phyloP scores from a whole-genome alignment of 2,113 vertebrate genomes.

The Sphyrna mokarran region DNA sequence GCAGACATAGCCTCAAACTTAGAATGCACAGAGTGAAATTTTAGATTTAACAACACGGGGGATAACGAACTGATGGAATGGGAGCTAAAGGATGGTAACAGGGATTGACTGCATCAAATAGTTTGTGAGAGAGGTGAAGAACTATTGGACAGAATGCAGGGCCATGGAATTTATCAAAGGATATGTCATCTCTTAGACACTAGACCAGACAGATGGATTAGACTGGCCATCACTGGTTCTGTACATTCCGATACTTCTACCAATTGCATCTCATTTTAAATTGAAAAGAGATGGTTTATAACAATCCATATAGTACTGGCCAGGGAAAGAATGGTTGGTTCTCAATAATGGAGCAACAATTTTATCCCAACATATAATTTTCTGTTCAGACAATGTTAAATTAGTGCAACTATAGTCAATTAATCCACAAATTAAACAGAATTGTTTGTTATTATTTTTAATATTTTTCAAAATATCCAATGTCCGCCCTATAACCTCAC shows the following conservation, averaged over 20 bases:
- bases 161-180: not conserved
- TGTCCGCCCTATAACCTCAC: too few relatives aligned
- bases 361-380: not conserved
- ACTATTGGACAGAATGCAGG: not conserved
- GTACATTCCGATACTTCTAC: not conserved
- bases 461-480: not conserved
- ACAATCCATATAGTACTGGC: not conserved
- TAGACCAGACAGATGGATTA: not conserved
- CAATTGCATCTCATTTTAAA: not conserved
- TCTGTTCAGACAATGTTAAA: not conserved
- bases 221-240: not conserved
- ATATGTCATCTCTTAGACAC: not conserved
- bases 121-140: not conserved
- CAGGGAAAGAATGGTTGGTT: not conserved
- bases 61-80: not conserved
- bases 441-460: not conserved
- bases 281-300: not conserved
- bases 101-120: not conserved
- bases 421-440: not conserved
- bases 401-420: not conserved
- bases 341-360: not conserved
- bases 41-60: not conserved
- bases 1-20: not conserved
- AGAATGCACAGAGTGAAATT: not conserved
- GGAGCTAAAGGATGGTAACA: not conserved